Evolutionary conservation across 2,888 invertebrate genomes (phyloP).

Genomic region (Gisinianus flammeolus): DNA sequence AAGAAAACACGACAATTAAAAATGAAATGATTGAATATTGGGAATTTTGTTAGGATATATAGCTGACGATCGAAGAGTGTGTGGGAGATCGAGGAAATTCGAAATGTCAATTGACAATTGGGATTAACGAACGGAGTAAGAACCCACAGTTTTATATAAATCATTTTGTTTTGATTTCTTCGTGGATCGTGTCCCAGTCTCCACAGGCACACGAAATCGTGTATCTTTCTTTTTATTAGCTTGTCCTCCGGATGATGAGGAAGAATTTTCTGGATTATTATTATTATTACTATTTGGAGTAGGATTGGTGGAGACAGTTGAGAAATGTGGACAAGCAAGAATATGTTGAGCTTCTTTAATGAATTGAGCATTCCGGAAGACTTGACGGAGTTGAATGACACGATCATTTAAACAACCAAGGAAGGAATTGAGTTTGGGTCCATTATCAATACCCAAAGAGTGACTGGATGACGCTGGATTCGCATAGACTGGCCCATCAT

Average conservation of each 20-base stretch:
- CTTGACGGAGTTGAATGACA: slow-evolving; percentile 49
- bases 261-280: not conserved
- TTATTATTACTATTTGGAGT: not conserved
- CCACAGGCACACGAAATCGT: slow-evolving; percentile 2
- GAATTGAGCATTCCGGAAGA: slow-evolving; percentile 47
- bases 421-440: slow-evolving; percentile 55
- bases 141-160: not conserved
- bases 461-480: slow-evolving; percentile 49
- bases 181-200: not conserved
- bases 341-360: slow-evolving; percentile 35
- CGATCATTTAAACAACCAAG: slow-evolving; percentile 56
- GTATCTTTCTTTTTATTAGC: slow-evolving; percentile 6
- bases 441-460: slow-evolving; percentile 42
- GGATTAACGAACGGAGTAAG: not conserved
- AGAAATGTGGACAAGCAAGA: slow-evolving; percentile 22
- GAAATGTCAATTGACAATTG: too few relatives aligned
- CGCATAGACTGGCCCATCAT: slow-evolving; percentile 65
- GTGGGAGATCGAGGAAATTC: too few relatives aligned
- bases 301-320: not conserved
- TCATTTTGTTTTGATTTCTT: not conserved
- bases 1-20: too few relatives aligned
- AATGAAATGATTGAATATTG: too few relatives aligned
- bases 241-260: too few relatives aligned
- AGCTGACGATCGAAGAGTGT: too few relatives aligned
- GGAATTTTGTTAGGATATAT: too few relatives aligned